Evolutionary conservation across 1,140 invertebrate genomes (phyloP).

Genomic region (Camponotus floridanus): DNA sequence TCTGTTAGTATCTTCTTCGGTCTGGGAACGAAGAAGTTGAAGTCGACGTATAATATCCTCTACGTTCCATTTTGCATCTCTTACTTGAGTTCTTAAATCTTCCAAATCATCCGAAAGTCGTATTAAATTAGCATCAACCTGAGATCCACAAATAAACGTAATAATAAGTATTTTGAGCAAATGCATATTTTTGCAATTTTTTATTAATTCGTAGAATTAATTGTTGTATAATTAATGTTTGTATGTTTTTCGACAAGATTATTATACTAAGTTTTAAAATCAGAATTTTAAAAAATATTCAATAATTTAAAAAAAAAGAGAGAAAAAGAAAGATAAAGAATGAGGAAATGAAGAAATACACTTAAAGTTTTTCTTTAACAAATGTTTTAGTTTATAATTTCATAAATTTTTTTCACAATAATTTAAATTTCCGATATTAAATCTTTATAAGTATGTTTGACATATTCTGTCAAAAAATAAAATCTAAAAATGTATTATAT

Average conservation of each 20-base stretch:
- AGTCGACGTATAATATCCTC: background rate
- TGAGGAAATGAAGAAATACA: background rate
- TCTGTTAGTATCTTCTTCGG: background rate
- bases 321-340: no score
- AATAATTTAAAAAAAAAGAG: no score
- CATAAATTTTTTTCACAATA: background rate
- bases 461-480: background rate
- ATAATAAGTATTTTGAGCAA: background rate
- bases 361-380: background rate
- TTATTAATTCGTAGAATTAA: background rate
- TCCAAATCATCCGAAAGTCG: background rate
- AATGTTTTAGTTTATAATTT: background rate
- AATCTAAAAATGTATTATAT: background rate
- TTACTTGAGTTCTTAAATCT: background rate
- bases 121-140: background rate
- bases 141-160: background rate
- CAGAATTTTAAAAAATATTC: background rate
- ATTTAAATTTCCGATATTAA: background rate
- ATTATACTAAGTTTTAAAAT: background rate
- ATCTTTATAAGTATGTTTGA: background rate
- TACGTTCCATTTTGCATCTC: background rate
- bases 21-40: background rate
- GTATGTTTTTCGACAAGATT: background rate
- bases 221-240: background rate
- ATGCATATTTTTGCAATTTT: background rate